phyloP scores from a whole-genome alignment of 2,113 vertebrate species.

The Mola mola region DNA sequence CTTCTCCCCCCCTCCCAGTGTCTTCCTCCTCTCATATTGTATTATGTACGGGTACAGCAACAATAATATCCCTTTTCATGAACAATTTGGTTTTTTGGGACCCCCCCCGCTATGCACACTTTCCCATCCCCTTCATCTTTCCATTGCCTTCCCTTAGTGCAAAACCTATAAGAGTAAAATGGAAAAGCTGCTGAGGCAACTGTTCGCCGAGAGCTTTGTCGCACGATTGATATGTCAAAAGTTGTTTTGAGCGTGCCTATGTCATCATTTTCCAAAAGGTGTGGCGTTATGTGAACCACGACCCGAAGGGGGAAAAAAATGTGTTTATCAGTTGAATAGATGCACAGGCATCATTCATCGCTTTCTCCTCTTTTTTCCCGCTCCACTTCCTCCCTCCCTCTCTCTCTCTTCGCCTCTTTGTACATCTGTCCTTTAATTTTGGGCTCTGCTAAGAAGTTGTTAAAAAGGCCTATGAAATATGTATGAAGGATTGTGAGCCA shows the following conservation, averaged over 20 bases:
- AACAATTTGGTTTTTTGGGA: slow-evolving; percentile 52
- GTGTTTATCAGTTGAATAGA: too few species aligned
- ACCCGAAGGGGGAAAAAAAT: too few species aligned
- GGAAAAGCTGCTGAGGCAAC: too few species aligned
- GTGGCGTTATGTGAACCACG: too few species aligned
- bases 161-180: too few species aligned
- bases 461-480: slow-evolving; percentile 80
- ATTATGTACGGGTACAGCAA: slow-evolving; percentile 66
- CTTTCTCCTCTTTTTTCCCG: not conserved
- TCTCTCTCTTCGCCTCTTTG: slow-evolving; percentile 38
- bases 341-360: slow-evolving; percentile 12
- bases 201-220: too few species aligned
- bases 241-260: not conserved
- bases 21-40: slow-evolving; percentile 61
- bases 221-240: not conserved
- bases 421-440: slow-evolving; percentile 76
- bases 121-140: slow-evolving; percentile 3
- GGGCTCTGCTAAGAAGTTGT: slow-evolving; percentile 74
- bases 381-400: slow-evolving; percentile 15
- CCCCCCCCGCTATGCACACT: slow-evolving; percentile 15
- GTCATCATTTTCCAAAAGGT: not conserved
- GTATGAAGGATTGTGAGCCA: slow-evolving; percentile 79
- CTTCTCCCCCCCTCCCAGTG: slow-evolving; percentile 20
- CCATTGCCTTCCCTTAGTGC: too few species aligned
- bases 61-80: slow-evolving; percentile 73